Base-by-base conservation (phyloP, 2,797 vertebrate genomes). In the Spheniscus humboldti region DNA sequence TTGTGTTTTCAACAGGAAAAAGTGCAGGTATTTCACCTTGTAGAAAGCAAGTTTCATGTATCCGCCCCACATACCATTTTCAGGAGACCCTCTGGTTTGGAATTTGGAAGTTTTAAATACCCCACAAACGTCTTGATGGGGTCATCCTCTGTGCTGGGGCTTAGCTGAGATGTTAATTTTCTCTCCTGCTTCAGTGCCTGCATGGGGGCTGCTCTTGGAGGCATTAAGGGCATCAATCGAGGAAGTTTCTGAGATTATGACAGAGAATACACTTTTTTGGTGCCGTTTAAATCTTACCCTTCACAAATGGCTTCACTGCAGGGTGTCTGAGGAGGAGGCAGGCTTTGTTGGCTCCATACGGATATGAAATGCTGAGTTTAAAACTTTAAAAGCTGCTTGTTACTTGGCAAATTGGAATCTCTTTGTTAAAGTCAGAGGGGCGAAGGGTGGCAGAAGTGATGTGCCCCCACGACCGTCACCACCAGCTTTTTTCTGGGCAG, bases 61-160 rank as follows among this genome's bases (percentile, higher is more conserved):
- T 48, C 41, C n/a, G 63, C 10, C 68, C 33, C 48, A 45, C 28
- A 7, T 5, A 18, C 9, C 7, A 3, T 63, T 41, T 63, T 18
- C 48, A 35, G 50, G 57, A 35, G 50, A 20, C 30, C 10, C 6
- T 14, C 30, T 31, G 75, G 11, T n/a, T n/a, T 78, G n/a, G 19
- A 59, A n/a, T 47, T 13, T 20, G 84, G 74, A 17, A 7, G 24
- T 48, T 63, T 56, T 56, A 31, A 48, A 18, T 27, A 18, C 8
- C 76, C 41, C 31, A 8, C 2, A 1, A 56, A 33, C 0, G 2
- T 23, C 45, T 28, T 13, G 28, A 14, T 9, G 10, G 53, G 45
- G 37, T 14, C 7, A 2, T 18, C 35, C 59, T 66, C 43, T 9
- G 2, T 27, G 68, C 68, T 31, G 59, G 37, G 57, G 57, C 64